These are phyloP conservation scores for Lepidurus packardi DNA, from an alignment of 1,140 invertebrate species.

Conservation along the genomic window DNA sequence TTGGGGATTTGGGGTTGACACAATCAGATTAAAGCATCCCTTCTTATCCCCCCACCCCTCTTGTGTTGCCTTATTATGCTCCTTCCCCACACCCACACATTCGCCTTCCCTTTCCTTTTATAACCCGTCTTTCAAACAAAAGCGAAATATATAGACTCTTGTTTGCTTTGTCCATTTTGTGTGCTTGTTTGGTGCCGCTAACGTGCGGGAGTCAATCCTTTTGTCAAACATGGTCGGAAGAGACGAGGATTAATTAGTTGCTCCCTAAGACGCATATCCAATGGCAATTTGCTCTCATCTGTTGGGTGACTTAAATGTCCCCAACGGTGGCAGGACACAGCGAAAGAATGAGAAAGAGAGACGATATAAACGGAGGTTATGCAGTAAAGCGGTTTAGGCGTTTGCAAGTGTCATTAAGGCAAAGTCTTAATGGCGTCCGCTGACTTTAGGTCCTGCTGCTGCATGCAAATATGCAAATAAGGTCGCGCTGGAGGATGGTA, in stretches of 20 bases:
- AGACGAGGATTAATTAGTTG: slow-evolving; percentile 8
- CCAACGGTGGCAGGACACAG: too few species aligned
- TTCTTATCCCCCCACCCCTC: neutral
- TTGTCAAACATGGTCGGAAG: neutral
- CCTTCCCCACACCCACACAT: neutral
- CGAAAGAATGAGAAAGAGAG: neutral
- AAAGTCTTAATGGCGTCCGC: slow-evolving; percentile 13
- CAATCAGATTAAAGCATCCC: slow-evolving; percentile 1
- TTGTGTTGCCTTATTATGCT: neutral
- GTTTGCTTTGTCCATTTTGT: neutral
- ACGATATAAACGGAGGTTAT: neutral
- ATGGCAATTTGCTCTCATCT: neutral
- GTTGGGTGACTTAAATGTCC: neutral
- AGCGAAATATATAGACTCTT: neutral
- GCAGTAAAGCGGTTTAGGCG: neutral
- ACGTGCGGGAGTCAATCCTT: neutral
- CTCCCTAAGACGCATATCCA: neutral
- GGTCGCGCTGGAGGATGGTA: neutral
- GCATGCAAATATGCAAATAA: neutral
- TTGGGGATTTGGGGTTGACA: slow-evolving; percentile 17
- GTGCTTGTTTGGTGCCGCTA: neutral
- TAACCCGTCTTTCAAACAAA: neutral
- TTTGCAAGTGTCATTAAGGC: neutral
- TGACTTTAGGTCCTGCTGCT: slow-evolving; percentile 11
- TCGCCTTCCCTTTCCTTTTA: neutral